Evolutionary conservation across 2,797 vertebrate genomes (phyloP).

Genomic region (Australoheros facetus): DNA sequence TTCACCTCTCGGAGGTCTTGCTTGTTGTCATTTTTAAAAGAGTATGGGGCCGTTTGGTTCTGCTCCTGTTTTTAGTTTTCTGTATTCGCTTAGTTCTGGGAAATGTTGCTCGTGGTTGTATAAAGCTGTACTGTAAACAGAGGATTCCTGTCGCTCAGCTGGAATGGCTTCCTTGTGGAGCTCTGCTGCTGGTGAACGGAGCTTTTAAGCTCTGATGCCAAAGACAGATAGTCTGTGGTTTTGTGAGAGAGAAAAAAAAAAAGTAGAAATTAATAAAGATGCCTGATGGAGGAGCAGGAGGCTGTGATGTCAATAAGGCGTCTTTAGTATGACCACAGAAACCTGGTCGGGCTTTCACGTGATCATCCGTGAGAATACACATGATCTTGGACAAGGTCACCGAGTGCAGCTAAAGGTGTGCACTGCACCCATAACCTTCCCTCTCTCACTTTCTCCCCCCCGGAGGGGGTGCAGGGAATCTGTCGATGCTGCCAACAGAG

Average conservation of each 20-base stretch:
- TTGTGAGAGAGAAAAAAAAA: not conserved
- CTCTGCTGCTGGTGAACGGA: slow-evolving; percentile 10
- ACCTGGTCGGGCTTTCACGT: not conserved
- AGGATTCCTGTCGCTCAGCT: slow-evolving; percentile 28
- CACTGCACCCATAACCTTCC: not conserved
- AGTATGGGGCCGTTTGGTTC: not conserved
- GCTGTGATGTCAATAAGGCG: slow-evolving; percentile 4
- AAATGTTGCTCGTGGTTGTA: not conserved
- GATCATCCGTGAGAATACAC: not conserved
- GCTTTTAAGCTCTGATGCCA: slow-evolving; percentile 24
- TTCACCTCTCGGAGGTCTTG: not conserved
- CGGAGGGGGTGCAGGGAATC: slow-evolving; percentile 1
- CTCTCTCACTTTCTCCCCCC: not conserved
- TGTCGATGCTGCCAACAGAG: slow-evolving; percentile 30
- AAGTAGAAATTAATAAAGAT: not conserved
- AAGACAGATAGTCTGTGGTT: slow-evolving; percentile 28
- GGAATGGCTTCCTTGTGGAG: not conserved
- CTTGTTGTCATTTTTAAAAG: not conserved
- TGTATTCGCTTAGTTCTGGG: not conserved
- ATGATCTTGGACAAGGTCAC: not conserved
- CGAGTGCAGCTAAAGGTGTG: slow-evolving; percentile 10
- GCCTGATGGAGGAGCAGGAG: not conserved
- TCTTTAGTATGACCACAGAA: not conserved
- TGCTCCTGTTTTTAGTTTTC: not conserved
- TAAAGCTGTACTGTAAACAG: slow-evolving; percentile 37